Percentiles rank a stretch among this genome's conserved stretches.
phyloP scores from a whole-genome alignment of 2,888 invertebrate species.

The Melinaea marsaeus region DNA sequence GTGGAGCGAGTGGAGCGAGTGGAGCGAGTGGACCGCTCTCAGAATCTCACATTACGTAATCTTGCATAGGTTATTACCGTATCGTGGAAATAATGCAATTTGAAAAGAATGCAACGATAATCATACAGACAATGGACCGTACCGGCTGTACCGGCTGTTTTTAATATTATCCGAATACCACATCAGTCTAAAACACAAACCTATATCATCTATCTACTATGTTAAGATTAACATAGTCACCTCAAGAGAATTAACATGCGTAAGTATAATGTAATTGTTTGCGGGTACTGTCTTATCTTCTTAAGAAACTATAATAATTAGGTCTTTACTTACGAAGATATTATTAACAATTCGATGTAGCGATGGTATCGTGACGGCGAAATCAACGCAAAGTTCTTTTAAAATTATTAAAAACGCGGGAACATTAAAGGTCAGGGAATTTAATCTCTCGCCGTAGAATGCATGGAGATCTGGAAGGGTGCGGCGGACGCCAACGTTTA shows the following conservation, averaged over 20 bases:
- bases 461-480: not conserved
- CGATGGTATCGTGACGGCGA: conserved; percentile 46
- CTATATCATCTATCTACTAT: too few relatives aligned
- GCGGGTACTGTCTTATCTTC: too few relatives aligned
- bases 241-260: too few relatives aligned
- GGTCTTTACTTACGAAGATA: conserved; percentile 48
- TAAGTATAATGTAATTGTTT: too few relatives aligned
- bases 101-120: conserved; percentile 44
- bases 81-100: conserved; percentile 47
- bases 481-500: not conserved
- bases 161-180: not conserved
- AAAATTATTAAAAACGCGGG: conserved; percentile 62
- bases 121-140: conserved; percentile 32
- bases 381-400: conserved; percentile 63
- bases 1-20: conserved; percentile 13
- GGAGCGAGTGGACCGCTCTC: conserved; percentile 25
- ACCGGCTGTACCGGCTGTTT: conserved; percentile 16
- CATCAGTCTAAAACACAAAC: too few relatives aligned
- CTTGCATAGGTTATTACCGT: conserved; percentile 45
- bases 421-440: conserved; percentile 66
- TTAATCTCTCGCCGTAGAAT: conserved; percentile 15
- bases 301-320: conserved; percentile 43
- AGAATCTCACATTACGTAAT: conserved; percentile 45
- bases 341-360: conserved; percentile 68
- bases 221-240: too few relatives aligned